A percentile compares a stretch with the other conserved stretches of the same genome.
These are phyloP conservation scores for Stenodema calcarata DNA, from an alignment of 2,888 invertebrate species.

Conservation along the genomic window DNA sequence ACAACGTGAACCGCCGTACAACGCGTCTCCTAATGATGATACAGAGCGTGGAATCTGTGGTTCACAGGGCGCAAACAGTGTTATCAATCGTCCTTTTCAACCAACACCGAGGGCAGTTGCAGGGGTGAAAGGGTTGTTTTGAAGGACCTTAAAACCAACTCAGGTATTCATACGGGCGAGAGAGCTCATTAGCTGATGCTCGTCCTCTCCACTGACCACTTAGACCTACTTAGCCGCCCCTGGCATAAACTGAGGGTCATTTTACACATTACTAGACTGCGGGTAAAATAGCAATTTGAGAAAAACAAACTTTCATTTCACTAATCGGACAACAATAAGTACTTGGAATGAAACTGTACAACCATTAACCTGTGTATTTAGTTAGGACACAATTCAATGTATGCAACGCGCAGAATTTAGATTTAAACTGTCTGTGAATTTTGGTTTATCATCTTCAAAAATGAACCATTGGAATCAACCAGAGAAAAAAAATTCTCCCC, in stretches of 20 bases:
- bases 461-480: too few relatives aligned
- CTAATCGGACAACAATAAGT: too few relatives aligned
- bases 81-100: background rate
- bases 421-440: too few relatives aligned
- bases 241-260: background rate
- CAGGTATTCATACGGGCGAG: background rate
- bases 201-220: conserved; percentile 2
- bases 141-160: background rate
- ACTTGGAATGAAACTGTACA: too few relatives aligned
- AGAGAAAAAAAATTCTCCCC: too few relatives aligned
- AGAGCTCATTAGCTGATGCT: background rate
- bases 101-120: background rate
- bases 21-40: background rate
- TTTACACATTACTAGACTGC: background rate
- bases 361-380: too few relatives aligned
- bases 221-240: background rate
- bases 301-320: background rate
- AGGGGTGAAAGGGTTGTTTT: background rate
- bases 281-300: background rate
- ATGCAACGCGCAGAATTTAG: too few relatives aligned
- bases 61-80: background rate
- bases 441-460: too few relatives aligned
- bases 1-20: background rate
- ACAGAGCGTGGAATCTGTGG: background rate
- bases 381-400: too few relatives aligned